A percentile compares a stretch with the other conserved stretches of the same genome.
phyloP scores from a whole-genome alignment of 2,888 invertebrate species.

The Dysmachus trigonus region DNA sequence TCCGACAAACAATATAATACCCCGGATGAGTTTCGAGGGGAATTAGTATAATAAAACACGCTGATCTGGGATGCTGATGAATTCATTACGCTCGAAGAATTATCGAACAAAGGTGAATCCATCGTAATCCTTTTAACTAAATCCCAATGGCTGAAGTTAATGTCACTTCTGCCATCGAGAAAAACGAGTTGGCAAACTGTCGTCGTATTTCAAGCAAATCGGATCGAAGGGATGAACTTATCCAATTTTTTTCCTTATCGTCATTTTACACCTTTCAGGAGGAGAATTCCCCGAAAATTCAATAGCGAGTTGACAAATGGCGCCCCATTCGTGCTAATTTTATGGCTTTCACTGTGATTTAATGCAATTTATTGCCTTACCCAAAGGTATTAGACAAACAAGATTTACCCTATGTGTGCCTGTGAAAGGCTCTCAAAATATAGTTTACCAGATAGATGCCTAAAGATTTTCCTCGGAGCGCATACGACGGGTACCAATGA shows the following conservation, averaged over 20 bases:
- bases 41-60: neutral
- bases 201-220: slow-evolving; percentile 49
- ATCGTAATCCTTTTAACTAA: slow-evolving; percentile 38
- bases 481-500: neutral
- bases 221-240: slow-evolving; percentile 48
- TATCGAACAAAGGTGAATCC: slow-evolving; percentile 40
- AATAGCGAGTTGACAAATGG: slow-evolving; percentile 49
- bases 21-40: neutral
- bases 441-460: neutral
- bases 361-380: slow-evolving; percentile 46
- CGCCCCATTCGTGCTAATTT: slow-evolving; percentile 47
- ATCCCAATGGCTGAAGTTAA: slow-evolving; percentile 37
- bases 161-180: slow-evolving; percentile 32
- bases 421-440: slow-evolving; percentile 16
- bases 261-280: slow-evolving; percentile 48
- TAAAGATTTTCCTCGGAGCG: neutral
- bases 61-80: slow-evolving; percentile 11
- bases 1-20: neutral
- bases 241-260: slow-evolving; percentile 50
- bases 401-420: slow-evolving; percentile 8
- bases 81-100: slow-evolving; percentile 37
- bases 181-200: slow-evolving; percentile 46
- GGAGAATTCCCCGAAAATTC: slow-evolving; percentile 42
- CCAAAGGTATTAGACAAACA: slow-evolving; percentile 43
- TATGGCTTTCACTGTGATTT: slow-evolving; percentile 49